Conservation (phyloP, 2,888 invertebrate species). For the Andrena bicolor region DNA sequence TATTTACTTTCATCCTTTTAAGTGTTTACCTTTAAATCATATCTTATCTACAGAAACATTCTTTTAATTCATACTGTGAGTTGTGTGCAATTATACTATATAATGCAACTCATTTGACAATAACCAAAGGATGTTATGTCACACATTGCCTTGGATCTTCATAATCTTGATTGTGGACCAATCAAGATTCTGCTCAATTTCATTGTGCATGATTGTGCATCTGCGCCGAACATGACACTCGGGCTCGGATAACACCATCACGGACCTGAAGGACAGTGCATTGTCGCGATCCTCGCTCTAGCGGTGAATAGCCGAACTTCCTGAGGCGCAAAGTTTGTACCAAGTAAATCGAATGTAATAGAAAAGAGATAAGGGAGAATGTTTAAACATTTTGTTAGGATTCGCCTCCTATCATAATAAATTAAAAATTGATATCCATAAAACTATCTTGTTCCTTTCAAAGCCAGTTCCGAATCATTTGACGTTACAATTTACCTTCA, state of each 20-base stretch:
- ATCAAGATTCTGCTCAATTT: slow-evolving; percentile 46
- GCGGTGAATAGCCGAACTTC: too few relatives aligned
- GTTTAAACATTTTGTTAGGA: too few relatives aligned
- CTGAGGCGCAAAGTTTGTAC: too few relatives aligned
- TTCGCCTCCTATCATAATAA: too few relatives aligned
- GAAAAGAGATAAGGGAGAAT: too few relatives aligned
- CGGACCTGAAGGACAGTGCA: too few relatives aligned
- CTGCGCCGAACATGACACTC: slow-evolving; percentile 50
- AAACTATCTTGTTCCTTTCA: too few relatives aligned
- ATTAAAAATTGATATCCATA: too few relatives aligned
- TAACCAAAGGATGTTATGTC: slow-evolving; percentile 52
- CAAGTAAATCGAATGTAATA: too few relatives aligned
- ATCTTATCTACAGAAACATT: background rate
- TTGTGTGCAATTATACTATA: slow-evolving; percentile 29
- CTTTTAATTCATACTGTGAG: slow-evolving; percentile 1
- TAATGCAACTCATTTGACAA: slow-evolving; percentile 34
- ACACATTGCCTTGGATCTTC: slow-evolving; percentile 49
- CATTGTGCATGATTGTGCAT: slow-evolving; percentile 11
- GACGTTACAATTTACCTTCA: too few relatives aligned
- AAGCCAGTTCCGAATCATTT: too few relatives aligned
- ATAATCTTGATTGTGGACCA: slow-evolving; percentile 52
- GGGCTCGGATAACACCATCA: background rate
- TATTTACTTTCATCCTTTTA: background rate
- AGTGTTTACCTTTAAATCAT: background rate
- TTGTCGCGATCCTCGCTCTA: too few relatives aligned